Conservation (phyloP, 2,888 invertebrate species). For the Athalia circularis region DNA sequence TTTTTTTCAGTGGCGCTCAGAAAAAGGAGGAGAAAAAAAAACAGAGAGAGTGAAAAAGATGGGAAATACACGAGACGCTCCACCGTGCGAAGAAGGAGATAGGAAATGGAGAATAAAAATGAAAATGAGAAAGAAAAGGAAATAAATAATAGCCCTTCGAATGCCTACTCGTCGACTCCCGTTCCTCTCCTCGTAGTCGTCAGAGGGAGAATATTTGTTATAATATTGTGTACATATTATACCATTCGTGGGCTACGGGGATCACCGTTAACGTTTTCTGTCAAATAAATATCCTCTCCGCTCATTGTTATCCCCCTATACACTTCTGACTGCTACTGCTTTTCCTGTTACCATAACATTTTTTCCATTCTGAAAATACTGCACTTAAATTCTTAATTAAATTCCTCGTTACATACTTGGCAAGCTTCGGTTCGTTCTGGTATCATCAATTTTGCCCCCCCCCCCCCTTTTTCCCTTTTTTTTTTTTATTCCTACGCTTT, state of each 20-base stretch:
- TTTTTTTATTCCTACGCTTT: too few species aligned
- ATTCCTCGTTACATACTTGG: too few species aligned
- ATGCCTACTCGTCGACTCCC: too few species aligned
- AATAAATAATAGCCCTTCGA: background rate
- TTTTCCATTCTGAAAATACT: too few species aligned
- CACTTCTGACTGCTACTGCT: too few species aligned
- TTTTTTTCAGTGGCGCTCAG: too few species aligned
- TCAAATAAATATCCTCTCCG: conserved; percentile 31
- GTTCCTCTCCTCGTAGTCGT: too few species aligned
- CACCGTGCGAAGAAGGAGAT: background rate
- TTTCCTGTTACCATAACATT: too few species aligned
- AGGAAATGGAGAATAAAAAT: background rate
- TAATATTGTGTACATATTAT: background rate
- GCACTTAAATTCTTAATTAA: too few species aligned
- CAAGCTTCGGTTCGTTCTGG: too few species aligned
- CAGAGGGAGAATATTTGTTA: conserved; percentile 12
- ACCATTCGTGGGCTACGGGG: background rate
- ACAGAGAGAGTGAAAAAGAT: too few species aligned
- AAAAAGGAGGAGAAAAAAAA: background rate
- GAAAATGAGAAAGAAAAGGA: background rate
- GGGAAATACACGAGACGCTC: too few species aligned
- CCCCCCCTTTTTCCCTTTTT: conserved; percentile 15
- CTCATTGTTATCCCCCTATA: background rate
- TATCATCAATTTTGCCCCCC: conserved; percentile 35
- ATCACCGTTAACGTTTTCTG: conserved; percentile 31